Conservation (phyloP, 2,888 invertebrate species). For the Isoperla grammatica region DNA sequence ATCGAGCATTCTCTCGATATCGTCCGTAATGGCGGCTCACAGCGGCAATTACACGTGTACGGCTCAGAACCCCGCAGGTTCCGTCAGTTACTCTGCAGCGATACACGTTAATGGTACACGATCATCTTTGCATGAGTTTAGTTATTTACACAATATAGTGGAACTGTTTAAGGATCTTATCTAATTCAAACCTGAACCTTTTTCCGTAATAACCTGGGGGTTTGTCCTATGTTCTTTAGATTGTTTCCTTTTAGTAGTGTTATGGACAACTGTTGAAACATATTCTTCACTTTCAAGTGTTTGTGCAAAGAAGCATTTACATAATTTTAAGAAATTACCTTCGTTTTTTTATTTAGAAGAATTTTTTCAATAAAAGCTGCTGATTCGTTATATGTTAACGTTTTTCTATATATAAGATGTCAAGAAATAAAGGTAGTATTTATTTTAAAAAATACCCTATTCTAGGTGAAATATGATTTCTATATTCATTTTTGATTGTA, state of each 20-base stretch:
- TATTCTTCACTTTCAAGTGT: too few species aligned
- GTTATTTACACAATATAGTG: too few species aligned
- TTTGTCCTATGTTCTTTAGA: too few species aligned
- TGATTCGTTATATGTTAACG: background rate
- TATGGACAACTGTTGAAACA: too few species aligned
- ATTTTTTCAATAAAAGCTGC: background rate
- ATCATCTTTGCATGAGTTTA: too few species aligned
- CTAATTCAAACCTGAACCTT: too few species aligned
- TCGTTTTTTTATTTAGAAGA: too few species aligned
- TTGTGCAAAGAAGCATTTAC: too few species aligned
- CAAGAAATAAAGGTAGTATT: background rate
- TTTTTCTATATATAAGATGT: background rate
- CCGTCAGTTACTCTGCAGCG: constrained; percentile 57
- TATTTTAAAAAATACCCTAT: background rate
- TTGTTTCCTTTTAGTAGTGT: too few species aligned
- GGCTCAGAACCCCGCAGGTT: constrained; percentile 62
- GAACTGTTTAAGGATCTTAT: too few species aligned
- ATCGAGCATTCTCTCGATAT: constrained; percentile 43
- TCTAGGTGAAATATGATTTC: background rate
- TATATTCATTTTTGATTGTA: background rate
- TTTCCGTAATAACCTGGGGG: too few species aligned
- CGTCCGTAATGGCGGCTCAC: constrained; percentile 47
- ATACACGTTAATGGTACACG: constrained; percentile 65
- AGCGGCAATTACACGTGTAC: constrained; percentile 70
- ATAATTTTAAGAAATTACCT: too few species aligned